phyloP scores from a whole-genome alignment of 2,113 vertebrate genomes.

The Silurus glanis region DNA sequence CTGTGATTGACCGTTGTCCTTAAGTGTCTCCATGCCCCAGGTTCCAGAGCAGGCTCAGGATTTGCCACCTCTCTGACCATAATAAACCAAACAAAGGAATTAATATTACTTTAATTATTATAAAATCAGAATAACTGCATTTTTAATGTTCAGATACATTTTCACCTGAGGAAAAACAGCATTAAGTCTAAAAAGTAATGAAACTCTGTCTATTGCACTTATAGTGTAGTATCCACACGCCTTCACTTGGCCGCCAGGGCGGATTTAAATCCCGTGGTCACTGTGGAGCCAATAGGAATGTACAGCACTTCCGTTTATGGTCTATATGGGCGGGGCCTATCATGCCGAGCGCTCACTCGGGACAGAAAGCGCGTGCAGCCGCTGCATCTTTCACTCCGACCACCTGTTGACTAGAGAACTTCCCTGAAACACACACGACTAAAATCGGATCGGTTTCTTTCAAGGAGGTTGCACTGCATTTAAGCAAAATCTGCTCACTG shows the following conservation, averaged over 20 bases:
- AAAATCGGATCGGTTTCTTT: background rate
- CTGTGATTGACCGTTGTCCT: background rate
- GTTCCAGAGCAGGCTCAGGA: background rate
- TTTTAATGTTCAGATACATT: background rate
- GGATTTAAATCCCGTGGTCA: slow-evolving; percentile 37
- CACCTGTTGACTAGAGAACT: slow-evolving; percentile 45
- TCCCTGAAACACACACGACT: background rate
- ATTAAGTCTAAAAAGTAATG: background rate
- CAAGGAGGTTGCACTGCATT: background rate
- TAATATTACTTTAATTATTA: background rate
- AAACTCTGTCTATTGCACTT: background rate
- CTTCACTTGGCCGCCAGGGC: background rate
- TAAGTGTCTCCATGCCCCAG: background rate
- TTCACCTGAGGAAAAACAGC: background rate
- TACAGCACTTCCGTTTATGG: background rate
- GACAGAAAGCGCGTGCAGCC: slow-evolving; percentile 22
- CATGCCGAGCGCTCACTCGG: background rate
- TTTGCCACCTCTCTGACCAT: background rate
- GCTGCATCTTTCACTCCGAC: slow-evolving; percentile 1
- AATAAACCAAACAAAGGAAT: background rate
- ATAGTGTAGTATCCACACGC: background rate
- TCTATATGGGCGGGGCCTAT: background rate
- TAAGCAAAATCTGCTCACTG: background rate
- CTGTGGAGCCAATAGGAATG: slow-evolving; percentile 46
- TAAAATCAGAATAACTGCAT: background rate